Evolutionary conservation across 2,888 invertebrate species (phyloP).

Genomic region (Cerceris ruficornis): DNA sequence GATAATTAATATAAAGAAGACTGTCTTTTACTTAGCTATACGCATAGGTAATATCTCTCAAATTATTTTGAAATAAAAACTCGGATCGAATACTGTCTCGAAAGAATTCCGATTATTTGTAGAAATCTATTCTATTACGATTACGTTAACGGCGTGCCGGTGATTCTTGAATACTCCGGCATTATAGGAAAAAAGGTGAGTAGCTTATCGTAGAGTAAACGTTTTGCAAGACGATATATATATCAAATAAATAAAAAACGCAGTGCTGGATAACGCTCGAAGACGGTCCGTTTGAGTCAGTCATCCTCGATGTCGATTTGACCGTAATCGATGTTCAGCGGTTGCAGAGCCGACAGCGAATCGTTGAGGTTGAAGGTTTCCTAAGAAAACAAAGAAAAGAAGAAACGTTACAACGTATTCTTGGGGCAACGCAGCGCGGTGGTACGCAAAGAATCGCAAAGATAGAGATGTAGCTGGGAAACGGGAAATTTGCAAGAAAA

Average conservation of each 20-base stretch:
- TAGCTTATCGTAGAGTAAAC: no score
- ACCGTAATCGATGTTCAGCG: constrained; percentile 72
- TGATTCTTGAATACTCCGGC: no score
- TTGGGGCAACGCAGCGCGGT: background rate
- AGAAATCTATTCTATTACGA: constrained; percentile 6
- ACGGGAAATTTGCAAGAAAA: no score
- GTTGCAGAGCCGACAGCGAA: constrained; percentile 69
- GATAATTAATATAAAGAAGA: constrained; percentile 40
- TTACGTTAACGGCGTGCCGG: background rate
- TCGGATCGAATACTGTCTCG: constrained; percentile 20
- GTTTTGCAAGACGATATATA: no score
- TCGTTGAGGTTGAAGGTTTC: constrained; percentile 78
- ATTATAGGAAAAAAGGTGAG: no score
- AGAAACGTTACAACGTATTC: background rate
- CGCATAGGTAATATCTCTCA: constrained; percentile 11
- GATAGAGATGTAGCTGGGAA: no score
- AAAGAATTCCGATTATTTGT: constrained; percentile 19
- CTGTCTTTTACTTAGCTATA: constrained; percentile 41
- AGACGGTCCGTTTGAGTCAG: constrained; percentile 41
- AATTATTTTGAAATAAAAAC: constrained; percentile 13
- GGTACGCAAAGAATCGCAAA: no score
- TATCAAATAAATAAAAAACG: background rate
- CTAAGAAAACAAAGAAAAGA: constrained; percentile 60
- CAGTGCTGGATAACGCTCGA: background rate
- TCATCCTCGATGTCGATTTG: constrained; percentile 72